Evolutionary conservation across 2,797 vertebrate species (phyloP), one percentile per base, ranked within the genome.

Genomic region (Schizopygopsis pylzovi): DNA sequence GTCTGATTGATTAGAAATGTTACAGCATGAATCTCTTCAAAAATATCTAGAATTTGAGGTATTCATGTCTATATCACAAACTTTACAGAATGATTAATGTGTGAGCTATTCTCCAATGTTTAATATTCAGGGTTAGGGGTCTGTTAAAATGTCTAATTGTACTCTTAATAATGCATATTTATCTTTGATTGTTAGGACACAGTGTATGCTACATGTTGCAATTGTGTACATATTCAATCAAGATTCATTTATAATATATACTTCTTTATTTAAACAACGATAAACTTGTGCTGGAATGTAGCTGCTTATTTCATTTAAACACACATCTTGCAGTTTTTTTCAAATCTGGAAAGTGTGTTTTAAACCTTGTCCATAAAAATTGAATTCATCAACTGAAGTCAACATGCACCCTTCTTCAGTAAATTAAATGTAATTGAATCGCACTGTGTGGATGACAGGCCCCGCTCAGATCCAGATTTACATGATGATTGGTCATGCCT

Each of bases 401-500:
- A n/a, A n/a, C n/a, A n/a, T n/a, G n/a, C n/a, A n/a, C n/a, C n/a
- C n/a, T n/a, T 89, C 73, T 54, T 59, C 37, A 59, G 82, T 82
- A 79, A 92, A 89, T 91, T 86, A 87, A 83, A 89, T 59, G 56
- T 86, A 90, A 94, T 92, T 90, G 88, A 94, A 91, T 90, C 90
- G 80, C 63, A 79, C 79, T 87, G 80, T 41, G 87, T 84, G n/a
- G 78, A 89, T 88, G 92, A 93, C 92, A 86, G 85, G 90, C 90
- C 89, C 89, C 59, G 4, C 49, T 92, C 89, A 91, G 88, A 86
- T 82, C 81, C 41, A 92, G n/a, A n/a, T 94, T 94, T 90, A 94
- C 92, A 88, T 89, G 65, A 82, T 86, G 89, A 94, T 94, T 91
- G 87, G 91, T 93, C 92, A 91, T 87, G 89, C 90, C 82, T 71